Evolutionary conservation across 2,113 vertebrate species (phyloP).

Genomic region (Chrysochloris asiatica): DNA sequence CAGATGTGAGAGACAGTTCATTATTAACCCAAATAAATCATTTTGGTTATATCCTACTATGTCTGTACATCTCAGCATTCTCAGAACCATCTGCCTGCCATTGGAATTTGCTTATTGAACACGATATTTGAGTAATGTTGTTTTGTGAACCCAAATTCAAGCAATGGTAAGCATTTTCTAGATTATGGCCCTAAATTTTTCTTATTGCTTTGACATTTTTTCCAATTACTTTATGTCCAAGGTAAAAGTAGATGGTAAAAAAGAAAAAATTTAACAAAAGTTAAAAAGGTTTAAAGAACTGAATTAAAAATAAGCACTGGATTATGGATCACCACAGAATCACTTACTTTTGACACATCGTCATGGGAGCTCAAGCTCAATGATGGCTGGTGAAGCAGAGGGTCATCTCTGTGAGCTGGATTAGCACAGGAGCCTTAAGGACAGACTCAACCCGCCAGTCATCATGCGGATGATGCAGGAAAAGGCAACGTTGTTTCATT

Average conservation of each 20-base stretch:
- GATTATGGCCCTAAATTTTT: background rate
- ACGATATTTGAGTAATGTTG: constrained; percentile 16
- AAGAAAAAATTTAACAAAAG: constrained; percentile 19
- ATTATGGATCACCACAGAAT: background rate
- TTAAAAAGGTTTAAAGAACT: background rate
- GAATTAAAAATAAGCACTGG: background rate
- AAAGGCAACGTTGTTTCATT: background rate
- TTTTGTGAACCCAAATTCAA: constrained; percentile 19
- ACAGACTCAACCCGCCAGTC: no score
- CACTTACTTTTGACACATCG: background rate
- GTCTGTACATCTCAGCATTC: background rate
- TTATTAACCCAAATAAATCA: no score
- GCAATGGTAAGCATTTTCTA: background rate
- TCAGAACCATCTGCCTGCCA: background rate
- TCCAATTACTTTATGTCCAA: background rate
- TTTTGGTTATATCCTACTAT: background rate
- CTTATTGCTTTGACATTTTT: constrained; percentile 7
- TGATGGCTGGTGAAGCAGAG: background rate
- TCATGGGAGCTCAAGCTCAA: no score
- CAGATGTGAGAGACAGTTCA: background rate
- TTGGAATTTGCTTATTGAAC: constrained; percentile 7
- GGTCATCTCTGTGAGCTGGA: background rate
- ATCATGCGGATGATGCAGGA: background rate
- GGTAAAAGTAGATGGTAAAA: background rate
- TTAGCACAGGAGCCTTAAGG: background rate